Evolutionary conservation across 2,113 vertebrate genomes (phyloP).

Genomic region (Hepsetus odoe): DNA sequence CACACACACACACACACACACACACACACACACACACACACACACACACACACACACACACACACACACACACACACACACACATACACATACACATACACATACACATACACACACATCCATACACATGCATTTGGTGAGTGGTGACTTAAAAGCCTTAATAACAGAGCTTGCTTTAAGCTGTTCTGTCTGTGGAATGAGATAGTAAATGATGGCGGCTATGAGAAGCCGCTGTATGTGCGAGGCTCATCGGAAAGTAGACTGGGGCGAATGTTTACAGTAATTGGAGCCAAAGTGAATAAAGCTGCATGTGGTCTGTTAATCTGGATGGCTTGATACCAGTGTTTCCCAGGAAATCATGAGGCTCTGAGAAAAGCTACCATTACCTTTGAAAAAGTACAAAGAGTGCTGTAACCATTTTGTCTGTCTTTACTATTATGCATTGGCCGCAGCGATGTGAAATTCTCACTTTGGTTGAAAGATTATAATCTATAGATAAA

Average conservation of each 20-base stretch:
- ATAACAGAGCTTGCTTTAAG: slow-evolving; percentile 47
- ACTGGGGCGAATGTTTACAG: slow-evolving; percentile 55
- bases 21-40: slow-evolving; percentile 25
- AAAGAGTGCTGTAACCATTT: slow-evolving; percentile 19
- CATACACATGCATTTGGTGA: slow-evolving; percentile 19
- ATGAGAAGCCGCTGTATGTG: slow-evolving; percentile 47
- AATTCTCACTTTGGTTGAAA: background rate
- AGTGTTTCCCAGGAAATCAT: slow-evolving; percentile 52
- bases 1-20: slow-evolving; percentile 29
- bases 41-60: too few relatives aligned
- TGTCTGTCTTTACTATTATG: slow-evolving; percentile 16
- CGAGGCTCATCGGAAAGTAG: slow-evolving; percentile 47
- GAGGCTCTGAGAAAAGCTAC: slow-evolving; percentile 19
- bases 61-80: slow-evolving; percentile 14
- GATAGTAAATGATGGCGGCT: slow-evolving; percentile 52
- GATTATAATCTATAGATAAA: too few relatives aligned
- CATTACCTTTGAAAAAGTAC: slow-evolving; percentile 32
- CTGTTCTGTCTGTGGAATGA: slow-evolving; percentile 55
- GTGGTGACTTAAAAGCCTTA: slow-evolving; percentile 52
- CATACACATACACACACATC: slow-evolving; percentile 33
- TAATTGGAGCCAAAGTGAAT: slow-evolving; percentile 62
- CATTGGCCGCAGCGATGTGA: background rate
- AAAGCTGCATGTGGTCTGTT: slow-evolving; percentile 60
- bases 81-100: slow-evolving; percentile 24
- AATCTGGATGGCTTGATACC: slow-evolving; percentile 48